Percentiles rank a stretch among this genome's conserved stretches.
Conservation (phyloP, 2,797 vertebrate species). For the Paramormyrops hopkinsi region DNA sequence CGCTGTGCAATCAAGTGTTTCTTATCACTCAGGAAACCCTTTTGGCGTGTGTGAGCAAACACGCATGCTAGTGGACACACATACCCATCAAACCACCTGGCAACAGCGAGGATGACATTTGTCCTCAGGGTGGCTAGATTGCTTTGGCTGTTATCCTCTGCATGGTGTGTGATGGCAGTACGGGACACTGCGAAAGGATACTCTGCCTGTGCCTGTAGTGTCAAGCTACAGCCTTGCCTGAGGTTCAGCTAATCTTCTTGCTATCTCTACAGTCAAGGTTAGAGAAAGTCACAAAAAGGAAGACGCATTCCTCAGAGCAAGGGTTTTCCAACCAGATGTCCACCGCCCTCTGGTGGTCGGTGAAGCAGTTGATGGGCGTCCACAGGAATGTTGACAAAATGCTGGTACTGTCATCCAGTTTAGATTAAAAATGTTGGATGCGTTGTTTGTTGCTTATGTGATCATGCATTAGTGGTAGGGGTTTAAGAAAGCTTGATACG, state of each 20-base stretch:
- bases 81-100: slow-evolving; percentile 16
- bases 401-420: not conserved
- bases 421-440: not conserved
- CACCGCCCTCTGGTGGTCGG: not conserved
- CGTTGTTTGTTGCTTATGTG: not conserved
- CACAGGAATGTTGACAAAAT: not conserved
- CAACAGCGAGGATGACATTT: slow-evolving; percentile 20
- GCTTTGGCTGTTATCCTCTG: not conserved
- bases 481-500: not conserved
- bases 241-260: slow-evolving; percentile 27
- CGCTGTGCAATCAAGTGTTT: slow-evolving; percentile 35
- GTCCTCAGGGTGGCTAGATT: slow-evolving; percentile 13
- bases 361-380: not conserved
- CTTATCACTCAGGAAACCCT: slow-evolving; percentile 35
- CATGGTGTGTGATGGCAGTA: not conserved
- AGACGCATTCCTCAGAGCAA: slow-evolving; percentile 34
- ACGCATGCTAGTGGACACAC: not conserved
- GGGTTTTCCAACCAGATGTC: not conserved
- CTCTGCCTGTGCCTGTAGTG: not conserved
- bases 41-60: slow-evolving; percentile 19
- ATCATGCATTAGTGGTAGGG: not conserved
- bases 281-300: slow-evolving; percentile 50
- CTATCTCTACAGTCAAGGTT: slow-evolving; percentile 52
- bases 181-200: slow-evolving; percentile 15
- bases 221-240: slow-evolving; percentile 3